phyloP scores from a whole-genome alignment of 2,888 invertebrate species.

The Andrena camellia region DNA sequence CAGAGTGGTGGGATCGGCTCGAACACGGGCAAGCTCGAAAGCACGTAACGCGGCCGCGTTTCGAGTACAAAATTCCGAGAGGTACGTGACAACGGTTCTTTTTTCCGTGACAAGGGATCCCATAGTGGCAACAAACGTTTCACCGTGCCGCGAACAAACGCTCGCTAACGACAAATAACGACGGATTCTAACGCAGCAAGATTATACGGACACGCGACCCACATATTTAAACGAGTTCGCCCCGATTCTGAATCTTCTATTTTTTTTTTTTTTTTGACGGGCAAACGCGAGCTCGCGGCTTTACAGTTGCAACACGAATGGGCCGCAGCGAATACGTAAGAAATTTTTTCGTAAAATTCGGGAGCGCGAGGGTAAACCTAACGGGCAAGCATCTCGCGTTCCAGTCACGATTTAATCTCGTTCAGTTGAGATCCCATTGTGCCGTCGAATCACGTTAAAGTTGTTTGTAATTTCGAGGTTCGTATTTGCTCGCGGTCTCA shows the following conservation, averaged over 20 bases:
- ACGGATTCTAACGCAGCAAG: constrained; percentile 48
- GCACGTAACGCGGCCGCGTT: constrained; percentile 56
- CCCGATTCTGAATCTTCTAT: constrained; percentile 3
- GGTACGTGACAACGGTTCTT: constrained; percentile 55
- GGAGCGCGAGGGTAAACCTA: neutral
- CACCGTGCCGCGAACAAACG: constrained; percentile 63
- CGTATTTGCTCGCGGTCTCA: neutral
- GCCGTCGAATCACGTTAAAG: neutral
- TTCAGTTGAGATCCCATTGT: neutral
- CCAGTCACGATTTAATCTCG: neutral
- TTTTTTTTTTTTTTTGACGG: neutral
- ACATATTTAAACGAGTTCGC: constrained; percentile 34
- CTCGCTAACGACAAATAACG: constrained; percentile 68
- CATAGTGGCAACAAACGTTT: constrained; percentile 50
- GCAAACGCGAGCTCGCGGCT: constrained; percentile 1
- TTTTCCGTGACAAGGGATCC: constrained; percentile 54
- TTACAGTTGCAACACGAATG: neutral
- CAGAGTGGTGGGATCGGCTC: constrained; percentile 22
- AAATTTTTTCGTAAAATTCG: neutral
- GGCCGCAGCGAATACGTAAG: neutral
- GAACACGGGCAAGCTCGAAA: constrained; percentile 28
- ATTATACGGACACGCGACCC: constrained; percentile 18
- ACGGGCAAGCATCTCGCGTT: neutral
- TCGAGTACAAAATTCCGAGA: constrained; percentile 42
- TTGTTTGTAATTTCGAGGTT: constrained; percentile 1